Conservation (phyloP, 1,140 invertebrate genomes). For the Homalodisca vitripennis region DNA sequence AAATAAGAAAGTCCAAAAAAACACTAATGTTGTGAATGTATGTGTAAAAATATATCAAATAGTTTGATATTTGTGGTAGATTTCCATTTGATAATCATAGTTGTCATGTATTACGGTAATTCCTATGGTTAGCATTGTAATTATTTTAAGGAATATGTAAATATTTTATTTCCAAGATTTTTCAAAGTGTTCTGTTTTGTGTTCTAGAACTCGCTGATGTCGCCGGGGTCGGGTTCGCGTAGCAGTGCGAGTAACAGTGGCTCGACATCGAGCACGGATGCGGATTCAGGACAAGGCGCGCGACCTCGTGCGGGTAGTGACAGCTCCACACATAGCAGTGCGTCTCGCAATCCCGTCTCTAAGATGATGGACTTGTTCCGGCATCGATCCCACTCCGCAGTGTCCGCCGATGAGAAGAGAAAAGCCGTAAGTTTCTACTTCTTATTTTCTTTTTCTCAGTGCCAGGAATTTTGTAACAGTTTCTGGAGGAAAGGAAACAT, state of each 20-base stretch:
- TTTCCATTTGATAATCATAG: too few species aligned
- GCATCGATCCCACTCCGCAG: slow-evolving; percentile 70
- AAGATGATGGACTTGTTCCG: slow-evolving; percentile 91
- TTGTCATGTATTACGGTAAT: too few species aligned
- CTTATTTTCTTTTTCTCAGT: slow-evolving; percentile 32
- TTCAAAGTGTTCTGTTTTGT: slow-evolving; percentile 5
- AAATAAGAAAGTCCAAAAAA: too few species aligned
- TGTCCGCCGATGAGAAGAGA: slow-evolving; percentile 67
- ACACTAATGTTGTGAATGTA: too few species aligned
- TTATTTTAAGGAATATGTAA: too few species aligned
- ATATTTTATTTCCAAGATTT: too few species aligned
- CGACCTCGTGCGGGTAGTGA: slow-evolving; percentile 55
- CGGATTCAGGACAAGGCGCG: slow-evolving; percentile 44
- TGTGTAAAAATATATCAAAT: too few species aligned
- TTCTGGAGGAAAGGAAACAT: too few species aligned
- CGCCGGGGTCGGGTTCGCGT: slow-evolving; percentile 40
- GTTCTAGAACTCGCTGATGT: slow-evolving; percentile 48
- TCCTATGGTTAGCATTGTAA: too few species aligned
- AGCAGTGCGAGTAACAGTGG: slow-evolving; percentile 36
- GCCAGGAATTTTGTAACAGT: too few species aligned
- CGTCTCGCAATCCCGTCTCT: slow-evolving; percentile 65
- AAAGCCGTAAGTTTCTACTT: slow-evolving; percentile 65
- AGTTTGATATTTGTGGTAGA: too few species aligned
- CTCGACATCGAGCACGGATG: slow-evolving; percentile 36
- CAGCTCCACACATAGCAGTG: too few species aligned